A percentile compares a stretch with the other conserved stretches of the same genome.
Conservation (phyloP, 2,797 vertebrate genomes). For the Hoplostethus atlanticus region DNA sequence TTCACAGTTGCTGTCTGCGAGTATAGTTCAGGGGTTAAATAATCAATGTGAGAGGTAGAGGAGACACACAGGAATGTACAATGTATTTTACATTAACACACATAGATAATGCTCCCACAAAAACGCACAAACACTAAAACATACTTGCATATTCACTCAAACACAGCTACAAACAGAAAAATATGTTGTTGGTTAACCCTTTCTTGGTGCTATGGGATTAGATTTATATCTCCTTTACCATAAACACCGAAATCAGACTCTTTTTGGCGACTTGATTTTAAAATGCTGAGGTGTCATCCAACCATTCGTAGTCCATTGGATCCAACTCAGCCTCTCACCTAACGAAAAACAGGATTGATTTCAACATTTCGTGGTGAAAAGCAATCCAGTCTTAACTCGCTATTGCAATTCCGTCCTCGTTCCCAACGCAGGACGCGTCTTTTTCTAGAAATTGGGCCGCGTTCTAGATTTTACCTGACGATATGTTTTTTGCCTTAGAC, state of each 20-base stretch:
- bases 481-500: constrained; percentile 64
- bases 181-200: constrained; percentile 74
- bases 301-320: constrained; percentile 71
- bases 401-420: constrained; percentile 42
- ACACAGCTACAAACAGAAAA: constrained; percentile 71
- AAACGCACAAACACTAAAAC: constrained; percentile 73
- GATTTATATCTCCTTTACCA: constrained; percentile 69
- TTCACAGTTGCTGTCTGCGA: constrained; percentile 78
- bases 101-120: constrained; percentile 75
- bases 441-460: constrained; percentile 50
- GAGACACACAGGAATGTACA: constrained; percentile 87
- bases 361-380: constrained; percentile 64
- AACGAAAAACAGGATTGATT: constrained; percentile 63
- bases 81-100: constrained; percentile 81
- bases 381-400: constrained; percentile 65
- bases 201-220: constrained; percentile 86
- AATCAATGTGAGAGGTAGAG: constrained; percentile 84
- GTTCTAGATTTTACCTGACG: constrained; percentile 43
- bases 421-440: constrained; percentile 31
- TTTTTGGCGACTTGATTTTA: constrained; percentile 59
- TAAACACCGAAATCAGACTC: constrained; percentile 59
- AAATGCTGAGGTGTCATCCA: constrained; percentile 53
- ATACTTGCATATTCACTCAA: constrained; percentile 73
- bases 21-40: constrained; percentile 83
- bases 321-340: constrained; percentile 65